Percentiles rank a stretch among this genome's conserved stretches.
phyloP scores from a whole-genome alignment of 2,113 vertebrate species.

The Phylloscopus trochilus region DNA sequence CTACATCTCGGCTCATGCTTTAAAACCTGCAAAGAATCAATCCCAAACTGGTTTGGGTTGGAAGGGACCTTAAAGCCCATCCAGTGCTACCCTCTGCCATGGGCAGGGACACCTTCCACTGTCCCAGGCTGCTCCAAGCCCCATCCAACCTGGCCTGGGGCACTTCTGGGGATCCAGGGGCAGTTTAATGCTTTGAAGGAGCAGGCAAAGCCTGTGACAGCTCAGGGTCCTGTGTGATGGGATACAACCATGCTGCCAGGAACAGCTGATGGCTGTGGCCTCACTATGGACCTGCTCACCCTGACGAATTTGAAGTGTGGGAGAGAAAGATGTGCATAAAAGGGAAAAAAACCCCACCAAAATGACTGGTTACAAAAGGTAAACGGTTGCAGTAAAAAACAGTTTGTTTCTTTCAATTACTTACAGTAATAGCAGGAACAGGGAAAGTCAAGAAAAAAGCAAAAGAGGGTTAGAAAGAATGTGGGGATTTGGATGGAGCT shows the following conservation, averaged over 20 bases:
- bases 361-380: not conserved
- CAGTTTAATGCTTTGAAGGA: not conserved
- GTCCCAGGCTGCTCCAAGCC: not conserved
- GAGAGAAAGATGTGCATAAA: not conserved
- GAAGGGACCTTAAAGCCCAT: not conserved
- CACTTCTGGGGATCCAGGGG: not conserved
- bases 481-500: not conserved
- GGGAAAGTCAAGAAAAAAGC: slow-evolving; percentile 39
- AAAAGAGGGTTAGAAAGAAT: slow-evolving; percentile 39
- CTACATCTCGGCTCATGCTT: not conserved
- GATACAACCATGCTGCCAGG: not conserved
- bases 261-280: not conserved
- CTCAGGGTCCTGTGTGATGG: not conserved
- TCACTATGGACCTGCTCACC: not conserved
- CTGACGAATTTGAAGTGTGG: not conserved
- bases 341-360: not conserved
- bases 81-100: not conserved
- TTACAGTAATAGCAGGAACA: slow-evolving; percentile 48
- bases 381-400: not conserved
- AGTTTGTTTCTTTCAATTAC: slow-evolving; percentile 33
- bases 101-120: not conserved
- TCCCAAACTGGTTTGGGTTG: not conserved
- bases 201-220: not conserved
- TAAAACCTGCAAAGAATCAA: not conserved
- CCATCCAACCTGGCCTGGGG: accelerated